Conservation (phyloP, 2,797 vertebrate genomes). For the Meriones psammophilus region DNA sequence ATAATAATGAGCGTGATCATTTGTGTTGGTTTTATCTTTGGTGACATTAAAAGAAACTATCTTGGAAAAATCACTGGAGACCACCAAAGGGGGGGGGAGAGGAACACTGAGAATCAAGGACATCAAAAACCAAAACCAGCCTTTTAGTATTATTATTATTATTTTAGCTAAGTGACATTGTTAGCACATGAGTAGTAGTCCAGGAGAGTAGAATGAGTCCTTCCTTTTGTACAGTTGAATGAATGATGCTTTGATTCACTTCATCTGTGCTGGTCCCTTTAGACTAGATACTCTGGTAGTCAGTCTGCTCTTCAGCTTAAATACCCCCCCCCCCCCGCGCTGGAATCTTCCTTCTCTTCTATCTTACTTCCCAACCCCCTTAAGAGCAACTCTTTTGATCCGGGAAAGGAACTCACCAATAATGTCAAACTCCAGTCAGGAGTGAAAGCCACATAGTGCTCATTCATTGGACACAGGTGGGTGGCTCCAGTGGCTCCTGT, state of each 20-base stretch:
- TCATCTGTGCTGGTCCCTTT: conserved; percentile 52
- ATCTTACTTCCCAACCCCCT: not conserved
- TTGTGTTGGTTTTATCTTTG: conserved; percentile 62
- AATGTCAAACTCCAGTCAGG: conserved; percentile 45
- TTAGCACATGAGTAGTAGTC: conserved; percentile 14
- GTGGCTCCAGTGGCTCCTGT: conserved; percentile 12
- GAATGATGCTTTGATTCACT: conserved; percentile 45
- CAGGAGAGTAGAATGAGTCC: conserved; percentile 24
- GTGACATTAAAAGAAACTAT: conserved; percentile 16
- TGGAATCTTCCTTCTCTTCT: conserved; percentile 53
- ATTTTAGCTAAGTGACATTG: conserved; percentile 46
- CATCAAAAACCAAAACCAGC: conserved; percentile 32
- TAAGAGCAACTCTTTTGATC: not conserved
- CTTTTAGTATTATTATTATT: conserved; percentile 38
- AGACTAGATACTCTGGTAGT: not conserved
- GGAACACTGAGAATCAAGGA: not conserved
- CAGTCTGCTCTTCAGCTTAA: conserved; percentile 59
- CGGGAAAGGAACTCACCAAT: conserved; percentile 1
- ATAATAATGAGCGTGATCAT: not conserved
- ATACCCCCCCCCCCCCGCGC: not conserved
- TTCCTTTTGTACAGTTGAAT: conserved; percentile 22
- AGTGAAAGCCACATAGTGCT: conserved; percentile 28
- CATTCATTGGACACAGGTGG: not conserved
- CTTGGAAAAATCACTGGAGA: not conserved
- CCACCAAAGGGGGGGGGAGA: not conserved